These are phyloP conservation scores for Siniperca undulata DNA, from an alignment of 2,797 vertebrate genomes.

Conservation along the genomic window DNA sequence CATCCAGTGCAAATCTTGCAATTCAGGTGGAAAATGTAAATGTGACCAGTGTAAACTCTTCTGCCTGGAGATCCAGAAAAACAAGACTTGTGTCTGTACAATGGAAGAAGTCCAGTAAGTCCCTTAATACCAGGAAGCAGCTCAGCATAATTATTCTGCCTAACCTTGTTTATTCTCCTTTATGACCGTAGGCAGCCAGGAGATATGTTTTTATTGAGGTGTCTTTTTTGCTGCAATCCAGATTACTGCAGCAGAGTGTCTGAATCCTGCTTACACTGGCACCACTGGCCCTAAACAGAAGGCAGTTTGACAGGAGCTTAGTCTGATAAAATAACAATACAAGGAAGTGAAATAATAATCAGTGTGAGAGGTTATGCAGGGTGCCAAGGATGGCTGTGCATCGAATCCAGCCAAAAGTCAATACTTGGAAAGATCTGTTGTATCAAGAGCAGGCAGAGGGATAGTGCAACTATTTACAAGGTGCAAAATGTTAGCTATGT, in stretches of 20 bases:
- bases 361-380: conserved; percentile 63
- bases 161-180: conserved; percentile 82
- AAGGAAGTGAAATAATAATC: conserved; percentile 73
- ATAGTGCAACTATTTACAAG: not conserved
- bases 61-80: conserved; percentile 22
- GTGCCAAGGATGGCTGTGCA: conserved; percentile 41
- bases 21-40: conserved; percentile 30
- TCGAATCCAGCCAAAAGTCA: conserved; percentile 30
- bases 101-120: conserved; percentile 57
- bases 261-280: conserved; percentile 72
- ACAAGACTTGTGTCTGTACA: conserved; percentile 50
- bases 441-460: conserved; percentile 16
- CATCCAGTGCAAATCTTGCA: conserved; percentile 13
- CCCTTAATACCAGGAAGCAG: conserved; percentile 80
- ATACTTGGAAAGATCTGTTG: conserved; percentile 32
- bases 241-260: conserved; percentile 66
- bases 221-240: conserved; percentile 66
- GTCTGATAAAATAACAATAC: conserved; percentile 66
- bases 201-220: conserved; percentile 82
- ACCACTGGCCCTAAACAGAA: conserved; percentile 70
- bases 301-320: conserved; percentile 57
- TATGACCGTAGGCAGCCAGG: conserved; percentile 74
- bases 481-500: not conserved
- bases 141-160: conserved; percentile 74
- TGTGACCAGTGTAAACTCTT: conserved; percentile 30